These are phyloP conservation scores for Teleopsis dalmanni DNA, from an alignment of 1,140 invertebrate species.

Conservation along the genomic window DNA sequence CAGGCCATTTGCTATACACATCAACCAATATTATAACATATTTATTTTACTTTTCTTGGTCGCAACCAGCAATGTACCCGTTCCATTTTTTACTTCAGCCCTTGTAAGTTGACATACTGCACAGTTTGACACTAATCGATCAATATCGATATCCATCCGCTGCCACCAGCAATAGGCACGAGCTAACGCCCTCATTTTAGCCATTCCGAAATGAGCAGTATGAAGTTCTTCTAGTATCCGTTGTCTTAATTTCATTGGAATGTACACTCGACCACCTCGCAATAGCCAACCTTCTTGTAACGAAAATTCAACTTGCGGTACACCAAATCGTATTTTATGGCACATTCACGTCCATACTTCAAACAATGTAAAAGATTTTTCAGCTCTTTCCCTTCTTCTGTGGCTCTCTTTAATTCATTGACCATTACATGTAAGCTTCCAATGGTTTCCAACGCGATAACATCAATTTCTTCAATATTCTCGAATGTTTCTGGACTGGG, in stretches of 20 bases:
- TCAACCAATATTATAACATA: constrained; percentile 40
- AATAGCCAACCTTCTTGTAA: constrained; percentile 17
- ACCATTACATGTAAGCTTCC: constrained; percentile 6
- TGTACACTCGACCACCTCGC: constrained; percentile 14
- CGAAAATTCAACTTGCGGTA: constrained; percentile 11
- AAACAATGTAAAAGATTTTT: too few relatives aligned
- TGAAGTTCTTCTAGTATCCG: too few relatives aligned
- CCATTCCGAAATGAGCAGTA: constrained; percentile 38
- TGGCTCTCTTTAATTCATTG: background rate
- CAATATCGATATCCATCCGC: constrained; percentile 42
- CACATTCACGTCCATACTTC: constrained; percentile 1
- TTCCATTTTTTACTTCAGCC: constrained; percentile 7
- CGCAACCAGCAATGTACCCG: constrained; percentile 8
- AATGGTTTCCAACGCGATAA: constrained; percentile 1
- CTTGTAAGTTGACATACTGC: constrained; percentile 13
- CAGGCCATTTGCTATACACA: constrained; percentile 38
- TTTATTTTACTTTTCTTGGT: constrained; percentile 17
- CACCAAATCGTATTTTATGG: constrained; percentile 2
- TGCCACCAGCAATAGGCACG: constrained; percentile 43
- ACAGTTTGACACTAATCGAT: constrained; percentile 19
- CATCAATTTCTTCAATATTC: background rate
- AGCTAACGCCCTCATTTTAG: constrained; percentile 45
- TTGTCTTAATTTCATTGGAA: too few relatives aligned
- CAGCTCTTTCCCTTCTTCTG: constrained; percentile 7
- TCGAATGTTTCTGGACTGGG: background rate